phyloP scores from a whole-genome alignment of 2,797 vertebrate genomes.

The Acanthurus leucopareius region DNA sequence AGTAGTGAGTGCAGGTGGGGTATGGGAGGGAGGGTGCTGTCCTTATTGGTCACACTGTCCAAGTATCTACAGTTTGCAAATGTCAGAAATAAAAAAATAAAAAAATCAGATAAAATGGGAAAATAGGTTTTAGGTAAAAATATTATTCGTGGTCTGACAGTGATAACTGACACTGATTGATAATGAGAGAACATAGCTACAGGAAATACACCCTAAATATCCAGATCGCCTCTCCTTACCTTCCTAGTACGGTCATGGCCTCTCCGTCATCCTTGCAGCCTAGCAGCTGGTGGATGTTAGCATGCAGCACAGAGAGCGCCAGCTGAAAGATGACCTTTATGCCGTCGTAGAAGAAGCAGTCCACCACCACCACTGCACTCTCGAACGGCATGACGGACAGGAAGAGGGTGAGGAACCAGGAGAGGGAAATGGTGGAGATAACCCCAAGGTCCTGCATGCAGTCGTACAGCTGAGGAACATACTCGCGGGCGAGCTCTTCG shows the following conservation, averaged over 20 bases:
- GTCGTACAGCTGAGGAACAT: slow-evolving; percentile 96
- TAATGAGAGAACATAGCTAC: too few relatives aligned
- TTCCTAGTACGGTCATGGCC: slow-evolving; percentile 99
- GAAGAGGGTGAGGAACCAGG: slow-evolving; percentile 99
- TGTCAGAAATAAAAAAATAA: neutral
- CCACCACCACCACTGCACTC: slow-evolving; percentile 97
- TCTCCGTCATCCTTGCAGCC: slow-evolving; percentile 97
- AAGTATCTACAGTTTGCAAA: slow-evolving; percentile 87
- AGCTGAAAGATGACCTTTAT: slow-evolving; percentile 99
- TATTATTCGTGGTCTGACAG: neutral
- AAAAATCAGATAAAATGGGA: neutral
- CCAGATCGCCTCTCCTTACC: slow-evolving; percentile 80
- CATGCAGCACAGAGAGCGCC: slow-evolving; percentile 95
- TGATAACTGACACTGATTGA: too few relatives aligned
- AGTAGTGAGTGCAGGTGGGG: slow-evolving; percentile 97
- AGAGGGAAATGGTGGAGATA: slow-evolving; percentile 97
- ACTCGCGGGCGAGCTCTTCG: slow-evolving; percentile 94
- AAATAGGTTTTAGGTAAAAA: neutral
- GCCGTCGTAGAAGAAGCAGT: slow-evolving; percentile 99
- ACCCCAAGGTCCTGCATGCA: slow-evolving; percentile 98
- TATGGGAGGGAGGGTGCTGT: slow-evolving; percentile 97
- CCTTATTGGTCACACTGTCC: slow-evolving; percentile 97
- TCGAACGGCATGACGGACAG: slow-evolving; percentile 99
- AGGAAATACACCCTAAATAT: neutral
- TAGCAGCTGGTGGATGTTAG: slow-evolving; percentile 95